These are phyloP conservation scores for Acanthopagrus latus DNA, from an alignment of 2,797 vertebrate genomes.

Conservation along the genomic window DNA sequence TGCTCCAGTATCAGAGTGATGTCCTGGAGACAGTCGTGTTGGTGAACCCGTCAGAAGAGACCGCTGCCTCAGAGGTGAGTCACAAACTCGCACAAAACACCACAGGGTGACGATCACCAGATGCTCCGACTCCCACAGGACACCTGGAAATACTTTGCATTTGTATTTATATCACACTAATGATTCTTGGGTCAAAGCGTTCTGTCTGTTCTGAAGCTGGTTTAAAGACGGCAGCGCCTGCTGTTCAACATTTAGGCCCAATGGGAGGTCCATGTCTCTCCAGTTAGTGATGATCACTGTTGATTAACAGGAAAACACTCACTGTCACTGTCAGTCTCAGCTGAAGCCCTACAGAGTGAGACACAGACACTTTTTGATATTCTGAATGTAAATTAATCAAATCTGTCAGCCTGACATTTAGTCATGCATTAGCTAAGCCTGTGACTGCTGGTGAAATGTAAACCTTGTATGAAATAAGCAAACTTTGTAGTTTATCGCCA, in stretches of 20 bases:
- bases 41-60: conserved; percentile 92
- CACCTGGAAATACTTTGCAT: neutral
- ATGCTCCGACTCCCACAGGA: conserved; percentile 1
- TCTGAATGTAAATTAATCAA: conserved; percentile 21
- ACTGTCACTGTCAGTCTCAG: neutral
- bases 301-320: conserved; percentile 27
- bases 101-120: neutral
- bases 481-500: neutral
- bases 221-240: neutral
- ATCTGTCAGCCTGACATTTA: conserved; percentile 7
- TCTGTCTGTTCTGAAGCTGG: neutral
- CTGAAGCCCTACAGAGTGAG: conserved; percentile 2
- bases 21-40: conserved; percentile 92
- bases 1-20: conserved; percentile 92
- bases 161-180: neutral
- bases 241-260: neutral
- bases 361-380: conserved; percentile 4
- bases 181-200: neutral
- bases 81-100: neutral
- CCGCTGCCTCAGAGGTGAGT: conserved; percentile 89
- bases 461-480: neutral
- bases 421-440: neutral
- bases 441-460: neutral
- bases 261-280: conserved; percentile 11
- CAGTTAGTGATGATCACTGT: conserved; percentile 11